Conservation (phyloP, 1,140 invertebrate species). For the Dolichoris vasculosae region DNA sequence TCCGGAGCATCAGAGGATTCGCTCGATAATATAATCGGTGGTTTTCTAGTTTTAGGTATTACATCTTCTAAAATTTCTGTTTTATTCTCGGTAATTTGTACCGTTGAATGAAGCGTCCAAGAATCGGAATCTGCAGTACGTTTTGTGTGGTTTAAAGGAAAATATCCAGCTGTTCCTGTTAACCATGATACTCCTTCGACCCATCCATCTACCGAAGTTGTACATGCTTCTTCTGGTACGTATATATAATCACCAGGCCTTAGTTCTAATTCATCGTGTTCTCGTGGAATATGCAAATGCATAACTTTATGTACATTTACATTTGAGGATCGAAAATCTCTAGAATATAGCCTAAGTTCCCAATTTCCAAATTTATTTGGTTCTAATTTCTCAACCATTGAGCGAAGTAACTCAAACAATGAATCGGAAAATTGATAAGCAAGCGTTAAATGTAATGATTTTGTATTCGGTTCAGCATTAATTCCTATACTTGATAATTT, state of each 20-base stretch:
- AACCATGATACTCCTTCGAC: slow-evolving; percentile 91
- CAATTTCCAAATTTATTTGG: slow-evolving; percentile 80
- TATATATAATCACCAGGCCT: slow-evolving; percentile 91
- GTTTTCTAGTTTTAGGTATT: slow-evolving; percentile 63
- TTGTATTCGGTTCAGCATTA: slow-evolving; percentile 82
- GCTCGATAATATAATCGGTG: slow-evolving; percentile 70
- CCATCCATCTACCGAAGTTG: slow-evolving; percentile 87
- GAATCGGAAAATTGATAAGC: slow-evolving; percentile 89
- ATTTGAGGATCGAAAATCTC: slow-evolving; percentile 83
- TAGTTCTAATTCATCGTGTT: slow-evolving; percentile 89
- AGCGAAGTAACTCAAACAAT: slow-evolving; percentile 83
- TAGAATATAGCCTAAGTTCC: slow-evolving; percentile 90
- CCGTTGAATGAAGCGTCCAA: slow-evolving; percentile 88
- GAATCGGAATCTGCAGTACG: slow-evolving; percentile 90
- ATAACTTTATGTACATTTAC: slow-evolving; percentile 86
- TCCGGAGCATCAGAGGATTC: slow-evolving; percentile 74
- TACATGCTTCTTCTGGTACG: slow-evolving; percentile 82
- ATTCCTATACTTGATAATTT: slow-evolving; percentile 84
- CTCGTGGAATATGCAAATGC: slow-evolving; percentile 84
- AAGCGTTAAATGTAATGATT: slow-evolving; percentile 89
- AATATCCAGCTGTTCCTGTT: slow-evolving; percentile 85
- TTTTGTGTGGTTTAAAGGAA: slow-evolving; percentile 88
- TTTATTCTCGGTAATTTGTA: slow-evolving; percentile 74
- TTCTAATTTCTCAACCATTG: slow-evolving; percentile 83
- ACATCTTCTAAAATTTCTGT: slow-evolving; percentile 60